Base-by-base conservation (phyloP, 2,797 vertebrate genomes). In the Pantherophis vulpinus region DNA sequence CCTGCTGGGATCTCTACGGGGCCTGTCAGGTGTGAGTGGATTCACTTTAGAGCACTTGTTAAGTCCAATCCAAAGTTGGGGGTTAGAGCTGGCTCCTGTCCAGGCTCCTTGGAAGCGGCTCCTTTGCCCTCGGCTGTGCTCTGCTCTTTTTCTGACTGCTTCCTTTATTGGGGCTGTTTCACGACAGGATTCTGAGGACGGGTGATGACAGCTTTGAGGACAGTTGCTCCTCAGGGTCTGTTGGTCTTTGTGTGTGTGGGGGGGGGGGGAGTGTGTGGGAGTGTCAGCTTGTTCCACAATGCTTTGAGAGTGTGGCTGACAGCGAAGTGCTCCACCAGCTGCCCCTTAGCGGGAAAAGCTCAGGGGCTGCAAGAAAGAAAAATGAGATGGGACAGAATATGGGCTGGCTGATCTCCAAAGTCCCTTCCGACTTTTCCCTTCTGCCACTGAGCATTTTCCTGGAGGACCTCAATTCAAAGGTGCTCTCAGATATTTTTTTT, bases 31-130 rank as follows among this genome's bases (percentile, higher is more conserved):
- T 97, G 96, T 0, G 74, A 96, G 95, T 95, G 96, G 96, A 96
- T 96, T 96, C 95, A 63, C 96, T 97, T 96, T 96, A 95, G 96
- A 97, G 94, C 96, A 95, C 96, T 96, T 94, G 95, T 95, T 97
- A 97, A 96, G 94, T 96, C 95, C 94, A 96, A 97, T 94, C 96
- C 95, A 96, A 96, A 95, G 94, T 94, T 95, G 96, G 96, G 97
- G 96, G 96, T 97, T 96, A 97, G 96, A 96, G 94, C 94, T 96
- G 97, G 97, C 96, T 94, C 90, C 93, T 91, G 12, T 95, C 95
- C 97, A 97, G 93, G 92, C 93, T 96, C 96, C 95, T 94, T 95
- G 95, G 96, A 96, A 96, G 94, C 51, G 6, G 94, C 94, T 95
- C 94, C 95, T 93, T 58, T 95, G 94, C 94, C 60, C 83, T 90